Percentiles rank a stretch among this genome's conserved stretches.
Conservation (phyloP, 2,113 vertebrate species). For the Coryphaenoides rupestris region DNA sequence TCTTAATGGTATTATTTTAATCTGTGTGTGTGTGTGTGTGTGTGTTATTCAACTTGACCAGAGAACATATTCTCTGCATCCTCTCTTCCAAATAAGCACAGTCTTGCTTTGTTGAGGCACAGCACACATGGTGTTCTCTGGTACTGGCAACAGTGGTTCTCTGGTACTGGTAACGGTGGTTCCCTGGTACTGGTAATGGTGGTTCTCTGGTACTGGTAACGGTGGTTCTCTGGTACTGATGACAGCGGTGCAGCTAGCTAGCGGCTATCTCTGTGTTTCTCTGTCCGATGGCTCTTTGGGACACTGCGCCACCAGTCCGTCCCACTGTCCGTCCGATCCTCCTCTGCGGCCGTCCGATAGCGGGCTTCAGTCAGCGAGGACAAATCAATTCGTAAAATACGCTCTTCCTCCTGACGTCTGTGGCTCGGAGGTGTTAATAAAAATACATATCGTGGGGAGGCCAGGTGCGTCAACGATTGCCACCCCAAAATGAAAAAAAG, state of each 20-base stretch:
- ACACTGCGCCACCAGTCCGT: neutral
- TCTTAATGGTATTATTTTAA: slow-evolving; percentile 29
- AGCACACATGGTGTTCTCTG: too few species aligned
- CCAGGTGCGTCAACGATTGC: neutral
- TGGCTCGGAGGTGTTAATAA: neutral
- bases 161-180: too few species aligned
- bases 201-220: too few species aligned
- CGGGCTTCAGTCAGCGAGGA: neutral
- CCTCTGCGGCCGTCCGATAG: neutral
- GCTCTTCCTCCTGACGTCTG: neutral
- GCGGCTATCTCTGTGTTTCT: neutral
- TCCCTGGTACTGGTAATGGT: too few species aligned
- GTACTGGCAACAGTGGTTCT: too few species aligned
- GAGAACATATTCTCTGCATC: slow-evolving; percentile 20
- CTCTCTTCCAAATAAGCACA: slow-evolving; percentile 17
- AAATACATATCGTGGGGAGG: neutral
- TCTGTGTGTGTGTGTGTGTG: slow-evolving; percentile 11
- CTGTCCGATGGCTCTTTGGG: neutral
- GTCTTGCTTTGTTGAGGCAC: neutral
- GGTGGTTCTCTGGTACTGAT: too few species aligned
- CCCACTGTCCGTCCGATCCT: neutral
- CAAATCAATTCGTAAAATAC: neutral
- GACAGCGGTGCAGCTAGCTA: too few species aligned
- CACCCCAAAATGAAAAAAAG: neutral
- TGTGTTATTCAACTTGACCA: slow-evolving; percentile 3